phyloP scores from a whole-genome alignment of 2,888 invertebrate species.

The Petrolisthes manimaculis region DNA sequence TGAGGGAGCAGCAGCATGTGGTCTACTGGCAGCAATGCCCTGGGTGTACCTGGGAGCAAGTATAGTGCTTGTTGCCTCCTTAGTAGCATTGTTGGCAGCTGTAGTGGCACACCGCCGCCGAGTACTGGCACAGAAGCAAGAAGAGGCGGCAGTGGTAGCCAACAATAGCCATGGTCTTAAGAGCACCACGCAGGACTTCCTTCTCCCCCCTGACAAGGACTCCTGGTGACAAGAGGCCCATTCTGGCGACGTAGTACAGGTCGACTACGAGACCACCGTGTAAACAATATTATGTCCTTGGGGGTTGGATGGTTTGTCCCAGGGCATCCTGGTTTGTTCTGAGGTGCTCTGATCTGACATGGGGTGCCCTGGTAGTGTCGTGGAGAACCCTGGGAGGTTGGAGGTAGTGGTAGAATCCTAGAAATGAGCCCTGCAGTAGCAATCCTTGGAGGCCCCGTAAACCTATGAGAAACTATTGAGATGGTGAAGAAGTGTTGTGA shows the following conservation, averaged over 20 bases:
- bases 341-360: neutral
- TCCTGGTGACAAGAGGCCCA: conserved; percentile 78
- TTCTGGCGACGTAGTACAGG: conserved; percentile 66
- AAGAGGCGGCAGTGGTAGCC: conserved; percentile 39
- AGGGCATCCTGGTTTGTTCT: neutral
- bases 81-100: conserved; percentile 59
- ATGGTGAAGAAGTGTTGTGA: too few relatives aligned
- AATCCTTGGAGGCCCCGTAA: too few relatives aligned
- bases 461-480: too few relatives aligned
- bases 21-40: conserved; percentile 60
- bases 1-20: conserved; percentile 76
- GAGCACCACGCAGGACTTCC: conserved; percentile 64
- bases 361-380: too few relatives aligned
- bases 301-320: neutral
- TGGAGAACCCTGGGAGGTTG: too few relatives aligned
- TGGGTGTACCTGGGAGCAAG: conserved; percentile 62
- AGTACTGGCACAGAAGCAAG: conserved; percentile 45
- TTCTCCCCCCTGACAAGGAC: conserved; percentile 72
- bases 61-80: conserved; percentile 51
- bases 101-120: conserved; percentile 60
- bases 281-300: conserved; percentile 39
- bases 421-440: too few relatives aligned
- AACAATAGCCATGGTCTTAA: conserved; percentile 64
- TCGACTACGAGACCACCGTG: conserved; percentile 68
- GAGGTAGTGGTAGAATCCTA: too few relatives aligned